phyloP scores from a whole-genome alignment of 2,113 vertebrate species.

The Pseudopipra pipra region DNA sequence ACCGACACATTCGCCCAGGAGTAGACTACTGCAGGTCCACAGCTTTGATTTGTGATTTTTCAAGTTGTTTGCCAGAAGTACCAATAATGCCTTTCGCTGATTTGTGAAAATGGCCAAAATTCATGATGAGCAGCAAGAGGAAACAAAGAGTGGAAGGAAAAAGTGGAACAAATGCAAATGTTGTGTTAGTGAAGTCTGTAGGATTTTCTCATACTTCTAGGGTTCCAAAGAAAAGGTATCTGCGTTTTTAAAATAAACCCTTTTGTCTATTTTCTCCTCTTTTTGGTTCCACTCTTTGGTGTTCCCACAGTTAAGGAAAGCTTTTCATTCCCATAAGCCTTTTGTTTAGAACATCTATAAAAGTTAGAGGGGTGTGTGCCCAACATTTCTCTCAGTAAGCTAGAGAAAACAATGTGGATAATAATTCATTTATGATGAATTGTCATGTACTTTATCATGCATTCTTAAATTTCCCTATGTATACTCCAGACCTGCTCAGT shows the following conservation, averaged over 20 bases:
- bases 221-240: not conserved
- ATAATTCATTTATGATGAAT: not conserved
- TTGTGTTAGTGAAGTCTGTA: not conserved
- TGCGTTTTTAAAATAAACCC: not conserved
- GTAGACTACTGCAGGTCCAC: not conserved
- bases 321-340: not conserved
- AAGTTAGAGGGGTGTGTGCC: not conserved
- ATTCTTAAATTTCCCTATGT: not conserved
- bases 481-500: not conserved
- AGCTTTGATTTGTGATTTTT: not conserved
- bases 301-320: not conserved
- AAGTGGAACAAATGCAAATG: not conserved
- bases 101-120: not conserved
- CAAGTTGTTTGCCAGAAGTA: not conserved
- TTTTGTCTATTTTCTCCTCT: not conserved
- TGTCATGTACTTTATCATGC: not conserved
- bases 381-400: not conserved
- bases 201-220: not conserved
- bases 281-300: not conserved
- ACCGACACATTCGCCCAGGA: rapidly evolving
- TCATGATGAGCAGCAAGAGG: not conserved
- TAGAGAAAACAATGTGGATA: not conserved
- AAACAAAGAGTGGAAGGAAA: not conserved
- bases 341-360: not conserved
- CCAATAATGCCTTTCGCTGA: not conserved